phyloP scores from a whole-genome alignment of 1,140 invertebrate genomes.

The Euwallacea fornicatus region DNA sequence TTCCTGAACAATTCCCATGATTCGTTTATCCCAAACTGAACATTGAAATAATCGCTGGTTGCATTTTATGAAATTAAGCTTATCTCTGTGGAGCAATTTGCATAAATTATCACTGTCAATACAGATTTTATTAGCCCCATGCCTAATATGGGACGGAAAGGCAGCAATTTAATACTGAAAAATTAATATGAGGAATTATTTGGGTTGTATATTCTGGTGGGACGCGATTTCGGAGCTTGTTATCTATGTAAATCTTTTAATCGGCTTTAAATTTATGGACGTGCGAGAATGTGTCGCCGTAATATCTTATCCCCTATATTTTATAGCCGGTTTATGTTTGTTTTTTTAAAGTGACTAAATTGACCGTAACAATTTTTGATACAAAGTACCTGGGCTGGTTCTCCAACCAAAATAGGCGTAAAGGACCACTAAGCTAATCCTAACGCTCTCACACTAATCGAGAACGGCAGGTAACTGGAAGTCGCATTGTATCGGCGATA shows the following conservation, averaged over 20 bases:
- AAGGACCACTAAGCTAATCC: no score
- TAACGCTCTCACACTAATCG: conserved; percentile 2
- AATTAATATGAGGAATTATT: conserved; percentile 2
- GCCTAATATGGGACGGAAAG: background rate
- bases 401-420: no score
- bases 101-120: conserved; percentile 3
- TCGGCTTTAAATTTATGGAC: conserved; percentile 13
- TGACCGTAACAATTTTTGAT: no score
- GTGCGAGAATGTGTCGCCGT: no score
- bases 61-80: conserved; percentile 5
- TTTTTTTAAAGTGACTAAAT: no score
- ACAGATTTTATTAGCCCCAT: background rate
- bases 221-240: background rate
- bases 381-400: no score
- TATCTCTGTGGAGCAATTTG: background rate
- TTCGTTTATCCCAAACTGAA: background rate
- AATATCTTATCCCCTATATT: no score
- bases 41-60: background rate
- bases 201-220: background rate
- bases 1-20: background rate
- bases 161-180: background rate
- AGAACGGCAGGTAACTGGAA: conserved; percentile 1
- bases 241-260: conserved; percentile 17
- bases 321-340: no score
- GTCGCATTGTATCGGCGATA: conserved; percentile 11